Percentiles rank a stretch among this genome's conserved stretches.
Evolutionary conservation across 2,113 vertebrate species (phyloP).

Genomic region (Pygoscelis adeliae): DNA sequence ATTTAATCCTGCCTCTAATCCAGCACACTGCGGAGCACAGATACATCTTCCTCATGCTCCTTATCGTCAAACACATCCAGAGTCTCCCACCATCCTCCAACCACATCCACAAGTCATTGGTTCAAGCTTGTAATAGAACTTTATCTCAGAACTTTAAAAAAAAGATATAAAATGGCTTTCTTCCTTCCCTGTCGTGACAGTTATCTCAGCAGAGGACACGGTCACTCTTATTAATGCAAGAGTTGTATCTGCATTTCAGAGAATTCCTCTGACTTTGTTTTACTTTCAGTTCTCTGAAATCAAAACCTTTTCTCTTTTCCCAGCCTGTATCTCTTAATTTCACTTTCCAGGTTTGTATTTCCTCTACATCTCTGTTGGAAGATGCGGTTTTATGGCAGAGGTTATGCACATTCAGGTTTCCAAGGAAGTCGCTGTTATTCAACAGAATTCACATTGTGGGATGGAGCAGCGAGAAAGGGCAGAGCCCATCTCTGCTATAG

Average conservation of each 20-base stretch:
- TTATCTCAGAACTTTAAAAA: neutral
- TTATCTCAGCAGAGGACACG: neutral
- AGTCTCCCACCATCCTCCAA: neutral
- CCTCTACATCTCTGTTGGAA: neutral
- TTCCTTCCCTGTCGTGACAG: neutral
- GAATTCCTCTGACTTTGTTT: neutral
- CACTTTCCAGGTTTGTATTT: accelerated
- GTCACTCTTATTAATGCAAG: neutral
- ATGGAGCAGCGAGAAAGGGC: neutral
- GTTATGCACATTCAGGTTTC: accelerated
- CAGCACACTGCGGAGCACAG: neutral
- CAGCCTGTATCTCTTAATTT: accelerated
- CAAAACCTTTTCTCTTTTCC: neutral
- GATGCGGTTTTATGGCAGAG: accelerated
- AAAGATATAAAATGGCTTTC: neutral
- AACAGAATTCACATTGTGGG: neutral
- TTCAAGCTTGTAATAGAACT: neutral
- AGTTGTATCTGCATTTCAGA: neutral
- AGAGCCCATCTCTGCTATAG: neutral
- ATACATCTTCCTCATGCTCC: neutral
- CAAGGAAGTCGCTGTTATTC: neutral
- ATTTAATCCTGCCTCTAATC: neutral
- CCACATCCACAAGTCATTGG: neutral
- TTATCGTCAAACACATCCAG: neutral
- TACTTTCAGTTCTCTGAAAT: neutral